phyloP scores from a whole-genome alignment of 2,113 vertebrate species.

The Marmota flaviventris region DNA sequence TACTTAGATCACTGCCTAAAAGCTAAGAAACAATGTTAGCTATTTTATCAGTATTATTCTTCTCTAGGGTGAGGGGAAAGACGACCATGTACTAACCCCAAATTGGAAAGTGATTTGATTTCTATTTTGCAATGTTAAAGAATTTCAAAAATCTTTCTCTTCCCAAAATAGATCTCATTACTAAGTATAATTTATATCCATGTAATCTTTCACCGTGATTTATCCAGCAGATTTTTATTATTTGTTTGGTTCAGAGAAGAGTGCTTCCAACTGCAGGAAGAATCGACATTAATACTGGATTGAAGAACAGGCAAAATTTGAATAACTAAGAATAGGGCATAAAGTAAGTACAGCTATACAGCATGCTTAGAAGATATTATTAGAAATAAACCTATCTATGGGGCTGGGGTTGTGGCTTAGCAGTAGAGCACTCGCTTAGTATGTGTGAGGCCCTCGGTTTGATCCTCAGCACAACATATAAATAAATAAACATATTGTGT shows the following conservation, averaged over 20 bases:
- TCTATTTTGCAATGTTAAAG: slow-evolving; percentile 39
- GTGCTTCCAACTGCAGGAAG: neutral
- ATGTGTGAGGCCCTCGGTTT: too few relatives aligned
- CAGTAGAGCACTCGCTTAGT: too few relatives aligned
- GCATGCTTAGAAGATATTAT: neutral
- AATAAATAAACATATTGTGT: too few relatives aligned
- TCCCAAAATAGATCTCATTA: slow-evolving; percentile 20
- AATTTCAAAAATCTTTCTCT: slow-evolving; percentile 56
- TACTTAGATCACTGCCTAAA: neutral
- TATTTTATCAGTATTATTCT: slow-evolving; percentile 15
- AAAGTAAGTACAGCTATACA: neutral
- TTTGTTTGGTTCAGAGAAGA: slow-evolving; percentile 14
- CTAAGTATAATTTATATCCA: slow-evolving; percentile 40
- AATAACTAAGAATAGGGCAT: neutral
- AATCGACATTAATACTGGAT: neutral
- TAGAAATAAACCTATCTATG: slow-evolving; percentile 30
- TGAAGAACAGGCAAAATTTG: neutral
- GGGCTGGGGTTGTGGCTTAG: too few relatives aligned
- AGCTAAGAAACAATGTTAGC: slow-evolving; percentile 32
- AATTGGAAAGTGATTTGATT: slow-evolving; percentile 28
- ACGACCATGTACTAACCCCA: neutral
- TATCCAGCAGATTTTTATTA: slow-evolving; percentile 11
- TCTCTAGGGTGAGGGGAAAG: neutral
- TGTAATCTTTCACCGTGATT: slow-evolving; percentile 13
- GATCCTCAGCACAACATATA: too few relatives aligned